Evolutionary conservation across 2,888 invertebrate genomes (phyloP).

Genomic region (Rotaria macrura): DNA sequence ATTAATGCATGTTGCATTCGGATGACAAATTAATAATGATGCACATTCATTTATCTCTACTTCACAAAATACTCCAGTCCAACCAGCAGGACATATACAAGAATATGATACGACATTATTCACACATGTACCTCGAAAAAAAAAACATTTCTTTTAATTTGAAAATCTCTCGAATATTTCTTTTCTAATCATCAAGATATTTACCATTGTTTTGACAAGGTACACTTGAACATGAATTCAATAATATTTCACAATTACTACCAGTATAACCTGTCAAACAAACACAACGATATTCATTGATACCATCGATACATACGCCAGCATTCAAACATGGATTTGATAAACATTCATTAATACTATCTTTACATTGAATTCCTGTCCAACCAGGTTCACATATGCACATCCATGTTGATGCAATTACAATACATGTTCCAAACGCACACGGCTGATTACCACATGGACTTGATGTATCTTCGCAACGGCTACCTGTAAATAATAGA

Average conservation of each 20-base stretch:
- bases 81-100: constrained; percentile 31
- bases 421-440: constrained; percentile 19
- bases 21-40: constrained; percentile 19
- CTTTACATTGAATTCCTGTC: constrained; percentile 25
- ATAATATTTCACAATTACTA: background rate
- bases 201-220: constrained; percentile 31
- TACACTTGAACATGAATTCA: background rate
- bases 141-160: too few species aligned
- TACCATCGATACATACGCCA: constrained; percentile 28
- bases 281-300: constrained; percentile 21
- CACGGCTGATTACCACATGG: constrained; percentile 25
- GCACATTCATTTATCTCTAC: constrained; percentile 21
- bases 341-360: constrained; percentile 25
- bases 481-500: background rate
- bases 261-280: background rate
- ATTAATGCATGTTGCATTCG: constrained; percentile 28
- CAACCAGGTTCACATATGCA: constrained; percentile 29
- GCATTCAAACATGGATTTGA: constrained; percentile 30
- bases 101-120: background rate
- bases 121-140: background rate
- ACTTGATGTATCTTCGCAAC: constrained; percentile 16
- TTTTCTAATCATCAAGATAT: background rate
- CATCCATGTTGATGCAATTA: background rate
- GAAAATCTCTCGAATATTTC: too few species aligned
- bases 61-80: constrained; percentile 30